Evolutionary conservation across 37 sponge, comb jelly and placozoan genomes (phyloP).

Genomic region (Eunapius fragilis): DNA sequence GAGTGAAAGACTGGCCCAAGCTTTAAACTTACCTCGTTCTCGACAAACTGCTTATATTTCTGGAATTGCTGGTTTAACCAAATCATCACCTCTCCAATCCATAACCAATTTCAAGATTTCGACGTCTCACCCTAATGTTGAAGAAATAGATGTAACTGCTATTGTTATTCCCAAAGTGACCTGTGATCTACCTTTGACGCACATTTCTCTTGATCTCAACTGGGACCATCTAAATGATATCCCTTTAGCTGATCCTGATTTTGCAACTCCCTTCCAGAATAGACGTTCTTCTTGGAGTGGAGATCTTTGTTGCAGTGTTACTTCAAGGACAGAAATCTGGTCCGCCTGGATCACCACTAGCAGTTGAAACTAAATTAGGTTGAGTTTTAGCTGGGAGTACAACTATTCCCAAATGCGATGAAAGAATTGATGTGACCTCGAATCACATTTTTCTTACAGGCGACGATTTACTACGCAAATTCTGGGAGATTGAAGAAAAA

Average conservation of each 20-base stretch:
- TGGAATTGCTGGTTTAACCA: too few relatives aligned
- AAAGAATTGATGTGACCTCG: background rate
- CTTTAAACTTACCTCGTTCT: too few relatives aligned
- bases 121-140: too few relatives aligned
- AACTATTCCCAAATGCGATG: background rate
- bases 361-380: background rate
- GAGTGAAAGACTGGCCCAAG: too few relatives aligned
- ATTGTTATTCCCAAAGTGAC: too few relatives aligned
- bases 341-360: background rate
- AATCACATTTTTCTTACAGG: background rate
- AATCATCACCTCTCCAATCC: too few relatives aligned
- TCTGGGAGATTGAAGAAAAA: background rate
- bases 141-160: too few relatives aligned
- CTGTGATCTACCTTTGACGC: too few relatives aligned
- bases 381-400: background rate
- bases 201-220: too few relatives aligned
- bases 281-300: background rate
- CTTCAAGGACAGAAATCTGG: background rate
- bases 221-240: constrained; percentile 3
- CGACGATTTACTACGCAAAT: background rate
- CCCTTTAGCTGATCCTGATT: background rate
- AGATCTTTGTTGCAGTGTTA: background rate
- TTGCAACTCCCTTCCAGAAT: constrained; percentile 8
- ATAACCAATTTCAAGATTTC: too few relatives aligned
- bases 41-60: too few relatives aligned